These are phyloP conservation scores for Eledone cirrhosa DNA, from an alignment of 2,888 invertebrate species.

Conservation along the genomic window DNA sequence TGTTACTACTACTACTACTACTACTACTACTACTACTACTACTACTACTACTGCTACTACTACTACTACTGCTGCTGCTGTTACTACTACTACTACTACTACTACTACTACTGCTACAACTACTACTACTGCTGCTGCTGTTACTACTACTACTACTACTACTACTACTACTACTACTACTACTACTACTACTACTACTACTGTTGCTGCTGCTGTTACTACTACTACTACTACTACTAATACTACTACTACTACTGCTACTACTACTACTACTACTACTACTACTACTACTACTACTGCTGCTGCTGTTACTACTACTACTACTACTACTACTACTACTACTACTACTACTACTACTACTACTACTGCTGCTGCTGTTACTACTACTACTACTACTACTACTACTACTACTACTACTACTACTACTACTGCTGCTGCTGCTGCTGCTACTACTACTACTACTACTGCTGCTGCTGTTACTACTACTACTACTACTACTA, in stretches of 20 bases:
- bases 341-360: constrained; percentile 5
- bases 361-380: too few species aligned
- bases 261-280: constrained; percentile 13
- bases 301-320: constrained; percentile 13
- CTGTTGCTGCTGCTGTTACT: constrained; percentile 13
- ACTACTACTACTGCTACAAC: too few species aligned
- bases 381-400: too few species aligned
- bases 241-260: too few species aligned
- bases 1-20: constrained; percentile 13
- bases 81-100: constrained; percentile 13
- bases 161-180: constrained; percentile 13
- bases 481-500: constrained; percentile 13
- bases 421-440: too few species aligned
- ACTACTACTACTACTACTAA: too few species aligned
- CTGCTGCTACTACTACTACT: too few species aligned
- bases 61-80: constrained; percentile 13
- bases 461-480: constrained; percentile 13
- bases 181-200: constrained; percentile 13
- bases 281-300: constrained; percentile 13
- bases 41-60: constrained; percentile 13
- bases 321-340: constrained; percentile 9
- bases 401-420: too few species aligned
- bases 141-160: constrained; percentile 13
- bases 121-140: too few species aligned
- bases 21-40: constrained; percentile 13